Conservation (phyloP, 2,797 vertebrate species). For the Cirrhinus mrigala region DNA sequence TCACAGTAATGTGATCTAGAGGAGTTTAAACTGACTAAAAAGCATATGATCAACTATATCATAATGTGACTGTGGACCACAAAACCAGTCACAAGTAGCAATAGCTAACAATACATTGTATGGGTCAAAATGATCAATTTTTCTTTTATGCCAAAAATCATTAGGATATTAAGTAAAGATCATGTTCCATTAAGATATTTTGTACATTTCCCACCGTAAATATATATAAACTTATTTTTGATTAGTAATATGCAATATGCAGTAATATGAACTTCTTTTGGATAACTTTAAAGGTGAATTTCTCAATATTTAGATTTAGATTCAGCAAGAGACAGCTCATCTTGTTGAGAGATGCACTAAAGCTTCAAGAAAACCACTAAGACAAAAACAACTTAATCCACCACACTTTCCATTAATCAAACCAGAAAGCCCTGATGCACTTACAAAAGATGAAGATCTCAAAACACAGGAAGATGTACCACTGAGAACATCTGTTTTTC, state of each 20-base stretch:
- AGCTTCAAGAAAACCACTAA: not conserved
- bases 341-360: not conserved
- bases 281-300: too few species aligned
- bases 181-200: too few species aligned
- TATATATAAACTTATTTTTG: too few species aligned
- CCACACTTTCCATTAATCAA: not conserved
- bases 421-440: not conserved
- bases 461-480: not conserved
- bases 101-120: too few species aligned
- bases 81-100: too few species aligned
- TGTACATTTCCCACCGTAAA: too few species aligned
- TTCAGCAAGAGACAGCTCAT: not conserved
- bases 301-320: too few species aligned
- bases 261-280: too few species aligned
- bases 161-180: too few species aligned
- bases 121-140: too few species aligned
- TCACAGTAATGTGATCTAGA: conserved; percentile 28
- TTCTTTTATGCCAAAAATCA: too few species aligned
- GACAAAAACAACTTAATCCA: not conserved
- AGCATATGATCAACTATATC: conserved; percentile 12
- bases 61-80: not conserved
- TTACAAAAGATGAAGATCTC: not conserved
- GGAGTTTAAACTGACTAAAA: conserved; percentile 34
- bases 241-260: too few species aligned
- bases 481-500: not conserved